Base-by-base conservation (phyloP, 1,140 invertebrate genomes). In the Neelides sp. region DNA sequence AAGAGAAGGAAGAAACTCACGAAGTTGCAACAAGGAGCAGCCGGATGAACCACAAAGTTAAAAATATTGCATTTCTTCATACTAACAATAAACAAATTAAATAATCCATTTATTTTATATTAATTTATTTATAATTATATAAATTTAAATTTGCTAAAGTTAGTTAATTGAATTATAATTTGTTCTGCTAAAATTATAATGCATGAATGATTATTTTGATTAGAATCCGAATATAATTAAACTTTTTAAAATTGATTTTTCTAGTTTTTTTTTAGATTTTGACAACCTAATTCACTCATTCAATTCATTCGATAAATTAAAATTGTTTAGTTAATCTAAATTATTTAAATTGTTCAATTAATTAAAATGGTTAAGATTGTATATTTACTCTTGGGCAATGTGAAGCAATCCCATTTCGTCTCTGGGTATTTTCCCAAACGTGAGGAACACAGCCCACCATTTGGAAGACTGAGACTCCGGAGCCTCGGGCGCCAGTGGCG, bases 351-450 rank as follows among this genome's bases (percentile, higher is more conserved):
- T n/a, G n/a, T n/a, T n/a, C n/a, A n/a, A n/a, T n/a, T n/a, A n/a
- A n/a, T n/a, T n/a, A n/a, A 15, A 1, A 26, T 44, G 8, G 10
- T n/a, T 8, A 17, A 32, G 4, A 28, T 30, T 8, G 2, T 34
- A 15, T 5, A 37, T 43, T 50, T 48, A 59, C 58, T 60, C 58
- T 48, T 60, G 58, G 15, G 40, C 40, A 27, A 60, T 46, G 23
- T 60, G 58, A 42, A 60, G 46, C 10, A 60, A 34, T 19, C 58
- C 58, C 58, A 60, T 60, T 30, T 60, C 58, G 36, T 50, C 48
- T 36, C 52, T 50, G 4, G 58, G 48, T 2, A 52, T 48, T 23
- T 43, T 42, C 7, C 58, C 58, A 47, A 60, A 56, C 1, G 58
- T 57, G 1, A 60, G 4, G 17, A 55, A 54, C 19, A 48, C 35